Conservation (phyloP, 2,888 invertebrate species). For the Leuctra nigra region DNA sequence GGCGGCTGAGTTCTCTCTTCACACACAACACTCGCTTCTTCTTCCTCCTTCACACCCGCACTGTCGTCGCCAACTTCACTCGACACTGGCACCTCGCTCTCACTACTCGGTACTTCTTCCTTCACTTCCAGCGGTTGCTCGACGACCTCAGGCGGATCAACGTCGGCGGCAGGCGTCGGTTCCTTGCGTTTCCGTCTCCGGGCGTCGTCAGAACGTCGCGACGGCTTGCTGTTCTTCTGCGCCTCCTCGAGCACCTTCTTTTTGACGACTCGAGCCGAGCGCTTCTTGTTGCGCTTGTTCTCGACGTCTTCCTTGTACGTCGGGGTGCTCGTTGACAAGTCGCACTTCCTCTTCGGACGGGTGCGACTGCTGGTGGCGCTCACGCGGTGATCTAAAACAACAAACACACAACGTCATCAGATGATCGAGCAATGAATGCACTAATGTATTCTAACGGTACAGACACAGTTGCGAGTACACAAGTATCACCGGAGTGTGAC, state of each 20-base stretch:
- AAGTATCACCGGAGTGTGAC: too few species aligned
- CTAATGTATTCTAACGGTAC: too few species aligned
- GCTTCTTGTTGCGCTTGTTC: conserved; percentile 30
- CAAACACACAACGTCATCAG: not conserved
- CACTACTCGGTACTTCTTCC: not conserved
- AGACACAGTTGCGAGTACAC: too few species aligned
- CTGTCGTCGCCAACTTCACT: not conserved
- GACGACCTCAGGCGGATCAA: not conserved
- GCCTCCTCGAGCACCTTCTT: conserved; percentile 41
- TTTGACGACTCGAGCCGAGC: conserved; percentile 31
- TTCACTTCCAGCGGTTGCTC: not conserved
- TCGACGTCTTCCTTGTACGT: conserved; percentile 31
- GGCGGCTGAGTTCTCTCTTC: conserved; percentile 9
- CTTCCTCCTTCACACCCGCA: conserved; percentile 7
- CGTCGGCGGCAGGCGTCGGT: not conserved
- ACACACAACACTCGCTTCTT: conserved; percentile 3
- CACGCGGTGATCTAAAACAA: not conserved
- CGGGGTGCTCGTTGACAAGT: conserved; percentile 23
- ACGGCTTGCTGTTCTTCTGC: conserved; percentile 40
- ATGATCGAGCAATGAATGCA: too few species aligned
- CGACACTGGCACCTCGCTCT: not conserved
- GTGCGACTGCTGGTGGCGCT: not conserved
- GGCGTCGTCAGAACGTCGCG: conserved; percentile 26
- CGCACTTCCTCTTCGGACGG: conserved; percentile 31
- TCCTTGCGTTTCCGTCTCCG: not conserved